Evolutionary conservation across 2,797 vertebrate species (phyloP).

Genomic region (Champsocephalus esox): DNA sequence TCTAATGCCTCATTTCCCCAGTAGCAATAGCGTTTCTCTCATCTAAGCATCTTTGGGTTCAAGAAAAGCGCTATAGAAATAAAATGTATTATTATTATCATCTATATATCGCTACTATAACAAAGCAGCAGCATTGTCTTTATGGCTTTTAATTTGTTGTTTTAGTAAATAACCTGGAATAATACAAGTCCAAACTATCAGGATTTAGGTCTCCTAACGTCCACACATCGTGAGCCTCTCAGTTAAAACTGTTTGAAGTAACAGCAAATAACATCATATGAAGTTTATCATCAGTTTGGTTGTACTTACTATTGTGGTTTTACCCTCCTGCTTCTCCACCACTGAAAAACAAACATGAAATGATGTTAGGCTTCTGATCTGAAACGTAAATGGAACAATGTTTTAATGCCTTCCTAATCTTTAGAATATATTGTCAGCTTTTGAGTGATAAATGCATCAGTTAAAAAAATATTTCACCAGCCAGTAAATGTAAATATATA

Average conservation of each 20-base stretch:
- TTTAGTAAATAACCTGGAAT: not conserved
- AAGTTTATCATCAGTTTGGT: not conserved
- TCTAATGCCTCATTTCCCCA: too few species aligned
- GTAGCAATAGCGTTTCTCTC: too few species aligned
- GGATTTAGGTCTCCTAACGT: not conserved
- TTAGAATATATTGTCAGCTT: too few species aligned
- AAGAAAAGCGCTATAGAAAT: too few species aligned
- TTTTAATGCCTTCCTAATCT: too few species aligned
- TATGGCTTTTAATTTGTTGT: not conserved
- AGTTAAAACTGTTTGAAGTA: not conserved
- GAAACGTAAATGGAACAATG: not conserved
- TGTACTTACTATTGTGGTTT: conserved; percentile 75
- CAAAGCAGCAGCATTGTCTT: not conserved
- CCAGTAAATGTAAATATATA: too few species aligned
- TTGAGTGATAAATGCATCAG: too few species aligned
- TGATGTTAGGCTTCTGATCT: not conserved
- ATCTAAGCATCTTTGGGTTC: too few species aligned
- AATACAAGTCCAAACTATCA: not conserved
- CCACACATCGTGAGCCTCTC: not conserved
- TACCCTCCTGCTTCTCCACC: conserved; percentile 77
- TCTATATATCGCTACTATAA: too few species aligned
- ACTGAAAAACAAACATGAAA: conserved; percentile 70
- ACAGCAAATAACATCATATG: not conserved
- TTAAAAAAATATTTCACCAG: too few species aligned
- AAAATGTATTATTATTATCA: too few species aligned